Conservation (phyloP, 1,140 invertebrate species). For the Bombus sylvicola region DNA sequence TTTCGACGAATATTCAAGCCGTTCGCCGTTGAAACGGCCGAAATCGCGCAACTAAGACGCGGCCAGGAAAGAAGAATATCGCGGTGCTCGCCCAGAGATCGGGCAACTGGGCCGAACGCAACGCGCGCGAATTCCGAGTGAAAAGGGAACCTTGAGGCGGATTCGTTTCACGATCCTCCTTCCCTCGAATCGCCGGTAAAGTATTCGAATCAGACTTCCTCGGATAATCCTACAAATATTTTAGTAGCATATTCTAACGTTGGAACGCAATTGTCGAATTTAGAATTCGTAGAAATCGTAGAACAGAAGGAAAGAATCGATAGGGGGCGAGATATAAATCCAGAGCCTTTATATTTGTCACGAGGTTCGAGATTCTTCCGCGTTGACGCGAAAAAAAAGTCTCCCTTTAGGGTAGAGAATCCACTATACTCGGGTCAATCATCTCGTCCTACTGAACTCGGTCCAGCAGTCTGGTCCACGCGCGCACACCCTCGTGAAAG, state of each 20-base stretch:
- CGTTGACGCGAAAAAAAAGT: conserved; percentile 10
- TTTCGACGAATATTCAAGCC: conserved; percentile 30
- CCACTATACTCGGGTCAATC: conserved; percentile 13
- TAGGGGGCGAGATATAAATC: background rate
- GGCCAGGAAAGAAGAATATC: conserved; percentile 15
- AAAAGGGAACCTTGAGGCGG: background rate
- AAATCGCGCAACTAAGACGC: conserved; percentile 45
- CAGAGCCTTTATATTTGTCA: background rate
- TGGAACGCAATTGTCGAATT: background rate
- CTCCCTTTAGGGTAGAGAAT: background rate
- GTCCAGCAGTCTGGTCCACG: background rate
- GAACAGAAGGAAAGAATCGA: background rate
- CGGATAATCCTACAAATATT: conserved; percentile 8
- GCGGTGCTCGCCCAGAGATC: background rate
- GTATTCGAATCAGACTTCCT: conserved; percentile 1
- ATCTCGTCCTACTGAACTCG: conserved; percentile 18
- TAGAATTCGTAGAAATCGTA: background rate
- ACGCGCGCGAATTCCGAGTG: background rate
- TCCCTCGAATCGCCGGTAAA: background rate
- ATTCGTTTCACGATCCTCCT: background rate
- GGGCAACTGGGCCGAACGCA: conserved; percentile 45
- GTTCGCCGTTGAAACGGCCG: background rate
- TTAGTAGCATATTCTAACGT: background rate
- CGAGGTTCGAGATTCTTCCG: background rate
- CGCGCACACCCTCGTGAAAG: conserved; percentile 5